These are phyloP conservation scores for Halocynthia aurantium DNA, from an alignment of 23 tunicate genomes.

Conservation along the genomic window DNA sequence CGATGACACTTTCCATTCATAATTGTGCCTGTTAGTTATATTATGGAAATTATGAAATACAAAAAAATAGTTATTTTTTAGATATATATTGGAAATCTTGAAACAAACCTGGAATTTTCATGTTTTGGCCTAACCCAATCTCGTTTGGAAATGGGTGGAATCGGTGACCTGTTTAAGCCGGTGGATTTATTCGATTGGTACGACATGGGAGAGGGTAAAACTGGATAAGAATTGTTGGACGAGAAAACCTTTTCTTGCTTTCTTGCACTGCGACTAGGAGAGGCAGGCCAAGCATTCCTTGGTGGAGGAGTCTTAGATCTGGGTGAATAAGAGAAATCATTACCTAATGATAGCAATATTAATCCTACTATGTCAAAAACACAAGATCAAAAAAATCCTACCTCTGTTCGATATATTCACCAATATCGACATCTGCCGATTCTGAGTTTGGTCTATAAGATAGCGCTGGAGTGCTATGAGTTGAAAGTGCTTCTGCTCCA, in stretches of 20 bases:
- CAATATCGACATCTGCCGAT: slow-evolving; percentile 21
- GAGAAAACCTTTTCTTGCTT: not conserved
- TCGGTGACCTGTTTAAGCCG: slow-evolving; percentile 5
- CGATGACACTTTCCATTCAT: slow-evolving; percentile 74
- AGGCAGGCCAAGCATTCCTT: slow-evolving; percentile 11
- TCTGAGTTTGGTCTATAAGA: slow-evolving; percentile 1
- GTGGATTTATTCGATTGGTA: slow-evolving; percentile 10
- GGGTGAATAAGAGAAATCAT: not conserved
- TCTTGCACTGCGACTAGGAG: slow-evolving; percentile 2
- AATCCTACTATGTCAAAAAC: not conserved
- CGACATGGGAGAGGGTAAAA: slow-evolving; percentile 23
- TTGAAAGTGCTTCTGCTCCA: slow-evolving; percentile 64
- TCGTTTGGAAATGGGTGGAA: not conserved
- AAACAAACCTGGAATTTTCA: slow-evolving; percentile 41
- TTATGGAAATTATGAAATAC: not conserved
- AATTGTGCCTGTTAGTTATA: slow-evolving; percentile 4
- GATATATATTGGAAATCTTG: not conserved
- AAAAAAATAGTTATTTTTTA: not conserved
- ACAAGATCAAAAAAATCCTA: not conserved
- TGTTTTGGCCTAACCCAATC: slow-evolving; percentile 34
- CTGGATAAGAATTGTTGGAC: slow-evolving; percentile 10
- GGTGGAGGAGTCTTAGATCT: slow-evolving; percentile 26
- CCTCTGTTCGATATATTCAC: not conserved
- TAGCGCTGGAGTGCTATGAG: slow-evolving; percentile 63
- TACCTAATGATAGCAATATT: not conserved